These are phyloP conservation scores for Acipenser transmontanus DNA, from an alignment of 2,797 vertebrate genomes.

Conservation along the genomic window DNA sequence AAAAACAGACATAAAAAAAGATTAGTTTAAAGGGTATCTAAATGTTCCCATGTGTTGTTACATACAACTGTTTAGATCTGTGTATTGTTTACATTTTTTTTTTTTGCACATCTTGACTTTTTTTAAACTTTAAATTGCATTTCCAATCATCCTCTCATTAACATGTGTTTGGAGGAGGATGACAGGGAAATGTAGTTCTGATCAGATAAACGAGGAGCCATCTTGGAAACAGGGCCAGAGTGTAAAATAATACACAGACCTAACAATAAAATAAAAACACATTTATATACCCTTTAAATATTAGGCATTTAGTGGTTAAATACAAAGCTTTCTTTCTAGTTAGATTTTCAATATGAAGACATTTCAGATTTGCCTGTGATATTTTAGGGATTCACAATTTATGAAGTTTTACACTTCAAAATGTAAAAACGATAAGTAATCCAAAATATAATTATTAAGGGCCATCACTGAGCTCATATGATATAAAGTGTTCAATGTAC, in stretches of 20 bases:
- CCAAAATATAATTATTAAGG: slow-evolving; percentile 6
- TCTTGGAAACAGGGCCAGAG: too few species aligned
- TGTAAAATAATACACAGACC: too few species aligned
- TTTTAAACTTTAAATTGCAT: background rate
- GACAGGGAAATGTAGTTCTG: too few species aligned
- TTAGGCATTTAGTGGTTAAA: too few species aligned
- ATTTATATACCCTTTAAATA: too few species aligned
- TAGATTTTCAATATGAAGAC: slow-evolving; percentile 17
- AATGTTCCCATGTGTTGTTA: slow-evolving; percentile 20
- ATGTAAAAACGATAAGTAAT: slow-evolving; percentile 10
- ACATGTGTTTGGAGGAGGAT: too few species aligned
- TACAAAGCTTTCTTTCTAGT: slow-evolving; percentile 18
- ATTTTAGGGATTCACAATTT: too few species aligned
- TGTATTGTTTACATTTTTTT: slow-evolving; percentile 23
- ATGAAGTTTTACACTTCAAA: slow-evolving; percentile 4
- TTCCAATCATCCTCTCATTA: too few species aligned
- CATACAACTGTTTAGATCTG: slow-evolving; percentile 8
- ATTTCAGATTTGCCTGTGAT: slow-evolving; percentile 18
- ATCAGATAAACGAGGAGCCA: too few species aligned
- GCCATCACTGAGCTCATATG: slow-evolving; percentile 23
- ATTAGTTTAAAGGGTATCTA: slow-evolving; percentile 15
- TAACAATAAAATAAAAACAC: too few species aligned
- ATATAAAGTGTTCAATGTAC: slow-evolving; percentile 30
- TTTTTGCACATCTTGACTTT: slow-evolving; percentile 16
- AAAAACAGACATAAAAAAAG: slow-evolving; percentile 8